Base-by-base conservation (phyloP, 1,140 invertebrate species). In the Physella acuta region DNA sequence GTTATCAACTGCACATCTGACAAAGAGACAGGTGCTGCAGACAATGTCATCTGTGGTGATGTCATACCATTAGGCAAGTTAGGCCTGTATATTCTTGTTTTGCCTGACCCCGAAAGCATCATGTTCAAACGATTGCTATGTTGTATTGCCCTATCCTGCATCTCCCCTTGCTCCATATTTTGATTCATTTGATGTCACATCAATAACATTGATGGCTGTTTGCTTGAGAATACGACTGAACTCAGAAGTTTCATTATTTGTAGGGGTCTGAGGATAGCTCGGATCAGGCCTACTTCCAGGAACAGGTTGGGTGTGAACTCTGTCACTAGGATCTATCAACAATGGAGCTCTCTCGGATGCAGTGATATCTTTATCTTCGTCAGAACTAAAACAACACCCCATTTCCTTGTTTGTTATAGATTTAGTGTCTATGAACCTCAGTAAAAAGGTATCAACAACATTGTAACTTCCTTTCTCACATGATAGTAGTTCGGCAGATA, bases 1-100 rank as follows among this genome's bases (percentile, higher is more conserved):
- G 51, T 56, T 26, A 90, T 89, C 82, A 90, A 79, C 74, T 85
- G 83, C 33, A 87, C 76, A 83, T 90, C 89, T 68, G 79, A 81
- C 68, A 73, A 28, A 59, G 83, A 76, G 59, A 90, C 81, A 26
- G 89, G 85, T 58, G 86, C 86, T 24, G 85, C 81, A 37, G 87
- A 81, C 24, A 90, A 79, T 39, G 88, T 74, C 79, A 84, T 87
- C 72, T 90, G 89, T 60, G 89, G 87, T 33, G 85, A 85, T 58
- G 89, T 87, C 59, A 90, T 86, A 82, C 90, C 90, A 79, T 81
- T 72, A 51, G 82, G 51, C 80, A 86, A 56, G n/a, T 56, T 51
- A 53, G 68, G 85, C 75, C 80, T 83, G 84, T 73, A 84, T 8
- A 71, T 72, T 30, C 60, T 51, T 8, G 61, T 55, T 26, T 63